Percentiles rank a stretch among this genome's conserved stretches.
Conservation (phyloP, 92 coral and sea anemone genomes). For the Palythoa caribaeorum region DNA sequence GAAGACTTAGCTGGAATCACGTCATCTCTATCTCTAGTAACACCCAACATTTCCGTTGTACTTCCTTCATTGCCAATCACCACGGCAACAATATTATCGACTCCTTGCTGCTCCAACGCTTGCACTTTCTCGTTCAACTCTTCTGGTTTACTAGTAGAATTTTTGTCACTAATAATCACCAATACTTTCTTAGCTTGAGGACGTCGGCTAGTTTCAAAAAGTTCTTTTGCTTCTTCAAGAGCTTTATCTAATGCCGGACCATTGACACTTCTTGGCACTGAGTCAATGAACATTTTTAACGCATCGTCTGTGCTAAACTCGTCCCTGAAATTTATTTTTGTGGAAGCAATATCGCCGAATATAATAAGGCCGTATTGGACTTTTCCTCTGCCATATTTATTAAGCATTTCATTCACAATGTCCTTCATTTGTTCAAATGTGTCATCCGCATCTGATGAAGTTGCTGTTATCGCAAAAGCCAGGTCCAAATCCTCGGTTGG, state of each 20-base stretch:
- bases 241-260: conserved; percentile 62
- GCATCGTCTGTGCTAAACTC: conserved; percentile 31
- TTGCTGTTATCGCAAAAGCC: conserved; percentile 60
- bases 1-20: conserved; percentile 63
- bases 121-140: conserved; percentile 65
- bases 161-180: conserved; percentile 84
- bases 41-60: conserved; percentile 47
- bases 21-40: conserved; percentile 66
- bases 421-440: conserved; percentile 57
- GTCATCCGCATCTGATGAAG: conserved; percentile 44
- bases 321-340: conserved; percentile 43
- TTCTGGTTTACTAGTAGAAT: conserved; percentile 61
- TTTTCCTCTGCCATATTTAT: conserved; percentile 38
- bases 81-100: conserved; percentile 64
- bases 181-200: conserved; percentile 75
- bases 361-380: conserved; percentile 61
- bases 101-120: conserved; percentile 57
- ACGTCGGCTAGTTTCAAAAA: conserved; percentile 50
- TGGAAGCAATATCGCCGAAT: conserved; percentile 45
- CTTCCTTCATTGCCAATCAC: conserved; percentile 69
- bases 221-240: conserved; percentile 50
- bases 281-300: conserved; percentile 35
- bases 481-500: conserved; percentile 57
- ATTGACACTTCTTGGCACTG: conserved; percentile 36
- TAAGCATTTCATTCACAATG: conserved; percentile 42